A percentile compares a stretch with the other conserved stretches of the same genome.
Conservation (phyloP, 2,888 invertebrate species). For the Andrena haemorrhoa region DNA sequence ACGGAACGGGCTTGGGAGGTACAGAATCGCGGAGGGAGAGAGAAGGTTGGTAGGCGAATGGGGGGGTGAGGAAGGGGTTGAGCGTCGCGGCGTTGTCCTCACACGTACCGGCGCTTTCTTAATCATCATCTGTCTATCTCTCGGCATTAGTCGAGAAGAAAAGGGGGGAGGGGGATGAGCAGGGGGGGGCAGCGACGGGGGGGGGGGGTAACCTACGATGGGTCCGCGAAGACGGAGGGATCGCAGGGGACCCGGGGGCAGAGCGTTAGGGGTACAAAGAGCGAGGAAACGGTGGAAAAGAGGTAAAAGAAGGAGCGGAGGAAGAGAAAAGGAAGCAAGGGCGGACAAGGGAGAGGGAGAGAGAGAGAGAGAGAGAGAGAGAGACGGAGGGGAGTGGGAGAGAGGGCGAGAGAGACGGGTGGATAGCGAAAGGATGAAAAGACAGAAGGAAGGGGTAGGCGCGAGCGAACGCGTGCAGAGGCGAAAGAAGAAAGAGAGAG, state of each 20-base stretch:
- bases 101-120: slow-evolving; percentile 84
- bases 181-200: slow-evolving; percentile 34
- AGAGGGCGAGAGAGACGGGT: slow-evolving; percentile 14
- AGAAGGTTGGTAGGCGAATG: slow-evolving; percentile 40
- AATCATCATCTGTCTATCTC: slow-evolving; percentile 85
- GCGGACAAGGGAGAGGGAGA: slow-evolving; percentile 22
- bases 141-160: slow-evolving; percentile 79
- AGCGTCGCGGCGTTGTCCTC: slow-evolving; percentile 81
- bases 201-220: slow-evolving; percentile 44
- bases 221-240: slow-evolving; percentile 34
- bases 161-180: slow-evolving; percentile 44
- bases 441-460: slow-evolving; percentile 54
- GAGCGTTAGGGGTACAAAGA: slow-evolving; percentile 39
- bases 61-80: slow-evolving; percentile 68
- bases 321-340: slow-evolving; percentile 52
- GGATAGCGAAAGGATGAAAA: slow-evolving; percentile 48
- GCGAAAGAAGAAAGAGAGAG: slow-evolving; percentile 62
- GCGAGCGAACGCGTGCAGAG: slow-evolving; percentile 53
- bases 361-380: slow-evolving; percentile 26
- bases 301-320: slow-evolving; percentile 35
- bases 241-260: slow-evolving; percentile 5
- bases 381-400: slow-evolving; percentile 30
- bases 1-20: slow-evolving; percentile 12
- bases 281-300: slow-evolving; percentile 46
- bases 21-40: not conserved